These are phyloP conservation scores for Diadophis punctatus DNA, from an alignment of 2,113 vertebrate genomes.

Conservation along the genomic window DNA sequence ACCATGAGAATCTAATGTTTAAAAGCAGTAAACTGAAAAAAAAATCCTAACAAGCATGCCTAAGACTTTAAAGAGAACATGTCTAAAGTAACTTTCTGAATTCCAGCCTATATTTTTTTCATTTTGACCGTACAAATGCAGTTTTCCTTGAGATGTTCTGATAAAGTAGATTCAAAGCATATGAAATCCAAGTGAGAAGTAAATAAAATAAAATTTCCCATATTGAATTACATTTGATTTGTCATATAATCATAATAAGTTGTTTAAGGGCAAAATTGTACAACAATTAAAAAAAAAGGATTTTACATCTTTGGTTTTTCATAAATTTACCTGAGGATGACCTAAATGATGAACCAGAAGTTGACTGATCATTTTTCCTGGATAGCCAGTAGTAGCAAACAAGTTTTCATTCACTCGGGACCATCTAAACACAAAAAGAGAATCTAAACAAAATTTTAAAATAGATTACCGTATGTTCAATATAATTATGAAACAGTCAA, in stretches of 20 bases:
- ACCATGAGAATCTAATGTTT: not conserved
- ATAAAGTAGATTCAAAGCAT: conserved; percentile 1
- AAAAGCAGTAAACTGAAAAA: not conserved
- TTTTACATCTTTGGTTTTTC: conserved; percentile 2
- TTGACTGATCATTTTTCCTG: conserved; percentile 88
- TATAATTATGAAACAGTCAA: not conserved
- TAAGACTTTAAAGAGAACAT: not conserved
- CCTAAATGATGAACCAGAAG: conserved; percentile 92
- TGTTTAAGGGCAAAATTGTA: not conserved
- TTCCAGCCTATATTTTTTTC: not conserved
- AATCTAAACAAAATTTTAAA: not conserved
- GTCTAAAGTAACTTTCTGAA: conserved; percentile 4
- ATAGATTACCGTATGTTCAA: not conserved
- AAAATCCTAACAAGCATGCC: not conserved
- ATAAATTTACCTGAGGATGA: conserved; percentile 84
- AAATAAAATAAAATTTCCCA: not conserved
- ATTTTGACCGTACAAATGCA: not conserved
- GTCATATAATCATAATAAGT: not conserved
- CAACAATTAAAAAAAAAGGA: not conserved
- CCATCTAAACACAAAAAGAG: conserved; percentile 74
- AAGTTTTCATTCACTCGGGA: conserved; percentile 87
- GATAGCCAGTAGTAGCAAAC: conserved; percentile 92
- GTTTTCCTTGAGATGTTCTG: conserved; percentile 8
- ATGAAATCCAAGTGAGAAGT: not conserved
- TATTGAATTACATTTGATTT: not conserved